A percentile compares a stretch with the other conserved stretches of the same genome.
Evolutionary conservation across 2,113 vertebrate genomes (phyloP).

Genomic region (Campylomormyrus tamandua): DNA sequence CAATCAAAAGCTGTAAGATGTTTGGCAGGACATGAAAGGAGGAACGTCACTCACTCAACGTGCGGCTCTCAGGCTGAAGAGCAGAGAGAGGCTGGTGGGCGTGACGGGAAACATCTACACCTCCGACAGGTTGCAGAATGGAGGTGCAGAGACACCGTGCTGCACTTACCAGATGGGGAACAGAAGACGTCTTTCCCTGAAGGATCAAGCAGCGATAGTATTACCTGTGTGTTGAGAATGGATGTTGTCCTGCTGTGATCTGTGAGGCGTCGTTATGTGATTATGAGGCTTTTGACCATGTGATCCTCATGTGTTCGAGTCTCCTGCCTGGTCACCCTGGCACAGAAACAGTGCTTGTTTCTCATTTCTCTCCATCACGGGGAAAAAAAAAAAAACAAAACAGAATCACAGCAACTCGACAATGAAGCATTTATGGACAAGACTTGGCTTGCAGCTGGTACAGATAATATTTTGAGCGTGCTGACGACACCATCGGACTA

Average conservation of each 20-base stretch:
- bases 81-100: neutral
- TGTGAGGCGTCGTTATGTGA: neutral
- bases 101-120: neutral
- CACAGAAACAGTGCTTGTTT: neutral
- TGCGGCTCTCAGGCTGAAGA: neutral
- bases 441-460: neutral
- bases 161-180: neutral
- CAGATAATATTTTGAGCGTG: neutral
- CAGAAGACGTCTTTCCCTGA: neutral
- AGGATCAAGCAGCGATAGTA: neutral
- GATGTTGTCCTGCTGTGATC: too few species aligned
- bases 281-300: neutral
- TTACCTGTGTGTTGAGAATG: neutral
- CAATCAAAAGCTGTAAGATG: neutral
- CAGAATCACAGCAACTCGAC: neutral
- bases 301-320: neutral
- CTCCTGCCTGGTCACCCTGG: neutral
- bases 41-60: neutral
- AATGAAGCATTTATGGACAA: neutral
- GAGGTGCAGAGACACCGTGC: neutral
- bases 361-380: too few species aligned
- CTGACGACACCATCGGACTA: neutral
- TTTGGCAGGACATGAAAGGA: conserved; percentile 5
- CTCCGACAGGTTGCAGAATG: neutral
- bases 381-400: neutral